Base-by-base conservation (phyloP, 1,140 invertebrate genomes). In the Drosophila kurseongensis region DNA sequence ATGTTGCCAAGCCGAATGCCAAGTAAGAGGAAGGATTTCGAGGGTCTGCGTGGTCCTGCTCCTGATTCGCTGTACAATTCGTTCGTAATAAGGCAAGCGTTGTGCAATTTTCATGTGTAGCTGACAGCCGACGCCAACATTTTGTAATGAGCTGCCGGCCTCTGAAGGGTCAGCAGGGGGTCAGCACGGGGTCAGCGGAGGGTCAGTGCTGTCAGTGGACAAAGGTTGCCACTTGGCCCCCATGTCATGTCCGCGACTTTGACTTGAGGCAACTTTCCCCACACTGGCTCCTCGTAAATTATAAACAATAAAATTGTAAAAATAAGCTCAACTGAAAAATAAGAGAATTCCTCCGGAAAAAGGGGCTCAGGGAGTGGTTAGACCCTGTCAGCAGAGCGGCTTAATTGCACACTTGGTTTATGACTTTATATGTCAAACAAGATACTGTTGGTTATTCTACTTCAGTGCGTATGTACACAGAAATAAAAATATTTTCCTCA, bases 21-120 rank as follows among this genome's bases (percentile, higher is more conserved):
- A 47, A 40, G 35, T 18, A 60, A 59, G 71, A 61, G 67, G 44
- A 72, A 58, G 68, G 44, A 71, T 71, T 71, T 47, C 36, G 18
- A 12, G 60, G 60, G 16, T 16, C 60, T 36, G 44, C 29, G 48
- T 48, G 40, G 35, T 60, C 40, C 38, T 40, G 50, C 41, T 42
- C 47, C 47, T 32, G 54, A 67, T 73, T 35, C 51, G 57, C 44
- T 68, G 76, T 65, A 84, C 75, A 73, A 78, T 75, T 59, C 32
- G 29, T 36, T 57, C 56, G 61, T 91, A 91, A 91, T 88, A 91
- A 91, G 88, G 66, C 83, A 91, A 83, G 90, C 84, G 78, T 89
- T 91, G 78, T 76, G 75, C 89, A 91, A 91, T 91, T 90, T 91
- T 71, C 85, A 89, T 91, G 89, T 89, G 84, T 89, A 89, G 88